Evolutionary conservation across 1,140 invertebrate genomes (phyloP).

Genomic region (Gonioctena quinquepunctata): DNA sequence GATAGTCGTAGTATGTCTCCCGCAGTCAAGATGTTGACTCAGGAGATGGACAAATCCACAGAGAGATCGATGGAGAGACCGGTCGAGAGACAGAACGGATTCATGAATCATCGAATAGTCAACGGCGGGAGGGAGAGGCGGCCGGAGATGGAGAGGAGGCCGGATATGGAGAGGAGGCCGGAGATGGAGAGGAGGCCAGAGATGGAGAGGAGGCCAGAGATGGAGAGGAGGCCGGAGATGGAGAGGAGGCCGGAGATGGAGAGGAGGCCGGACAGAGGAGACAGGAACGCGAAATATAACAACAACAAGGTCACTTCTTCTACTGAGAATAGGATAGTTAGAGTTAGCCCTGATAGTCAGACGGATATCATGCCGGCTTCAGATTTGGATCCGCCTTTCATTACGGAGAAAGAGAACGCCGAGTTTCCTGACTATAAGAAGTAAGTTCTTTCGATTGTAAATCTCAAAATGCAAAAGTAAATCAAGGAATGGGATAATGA

Average conservation of each 20-base stretch:
- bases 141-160: background rate
- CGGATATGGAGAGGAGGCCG: background rate
- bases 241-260: slow-evolving; percentile 13
- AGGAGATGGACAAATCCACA: background rate
- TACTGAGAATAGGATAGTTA: slow-evolving; percentile 37
- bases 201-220: background rate
- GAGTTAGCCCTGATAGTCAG: slow-evolving; percentile 53
- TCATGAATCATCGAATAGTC: background rate
- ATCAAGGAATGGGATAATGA: too few relatives aligned
- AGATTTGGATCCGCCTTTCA: slow-evolving; percentile 23
- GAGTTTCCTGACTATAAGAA: slow-evolving; percentile 61
- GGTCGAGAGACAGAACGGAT: slow-evolving; percentile 9
- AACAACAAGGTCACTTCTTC: slow-evolving; percentile 41
- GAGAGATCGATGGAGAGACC: background rate
- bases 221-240: background rate
- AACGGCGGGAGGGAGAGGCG: background rate
- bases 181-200: background rate
- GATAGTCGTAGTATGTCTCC: slow-evolving; percentile 15
- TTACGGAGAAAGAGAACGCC: slow-evolving; percentile 24
- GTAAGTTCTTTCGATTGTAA: slow-evolving; percentile 59
- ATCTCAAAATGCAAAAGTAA: background rate
- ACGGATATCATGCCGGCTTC: slow-evolving; percentile 39
- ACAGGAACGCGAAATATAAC: too few relatives aligned
- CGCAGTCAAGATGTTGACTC: slow-evolving; percentile 12
- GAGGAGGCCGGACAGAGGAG: slow-evolving; percentile 24